These are phyloP conservation scores for Porites evermanni DNA, from an alignment of 92 coral and sea anemone species.

Conservation along the genomic window DNA sequence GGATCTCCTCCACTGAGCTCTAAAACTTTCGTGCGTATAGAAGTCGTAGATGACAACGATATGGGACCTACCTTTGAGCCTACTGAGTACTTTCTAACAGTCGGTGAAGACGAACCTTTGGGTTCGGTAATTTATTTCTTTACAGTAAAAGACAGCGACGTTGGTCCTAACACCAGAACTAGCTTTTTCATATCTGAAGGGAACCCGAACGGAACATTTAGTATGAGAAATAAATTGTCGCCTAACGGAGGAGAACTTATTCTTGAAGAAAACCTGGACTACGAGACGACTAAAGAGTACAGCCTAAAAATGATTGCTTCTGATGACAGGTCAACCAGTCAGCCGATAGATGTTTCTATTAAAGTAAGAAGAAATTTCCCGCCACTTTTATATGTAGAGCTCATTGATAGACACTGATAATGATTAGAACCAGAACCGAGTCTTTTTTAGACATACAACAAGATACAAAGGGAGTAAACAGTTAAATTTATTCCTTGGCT, in stretches of 20 bases:
- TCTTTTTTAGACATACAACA: too few relatives aligned
- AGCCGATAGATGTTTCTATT: constrained; percentile 47
- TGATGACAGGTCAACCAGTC: constrained; percentile 54
- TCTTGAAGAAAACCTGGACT: constrained; percentile 68
- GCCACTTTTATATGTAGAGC: too few relatives aligned
- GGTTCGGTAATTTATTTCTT: constrained; percentile 26
- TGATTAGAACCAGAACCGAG: too few relatives aligned
- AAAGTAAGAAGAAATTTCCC: constrained; percentile 43
- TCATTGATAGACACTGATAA: too few relatives aligned
- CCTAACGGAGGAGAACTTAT: constrained; percentile 58
- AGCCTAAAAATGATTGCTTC: constrained; percentile 62
- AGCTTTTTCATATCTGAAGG: constrained; percentile 81
- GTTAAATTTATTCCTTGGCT: too few relatives aligned
- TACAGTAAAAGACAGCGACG: constrained; percentile 73
- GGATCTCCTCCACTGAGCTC: constrained; percentile 47
- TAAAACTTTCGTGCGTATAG: constrained; percentile 45
- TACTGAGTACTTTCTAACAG: constrained; percentile 54
- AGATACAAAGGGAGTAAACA: too few relatives aligned
- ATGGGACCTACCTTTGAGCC: constrained; percentile 65
- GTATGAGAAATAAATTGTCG: constrained; percentile 48
- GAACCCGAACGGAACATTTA: constrained; percentile 63
- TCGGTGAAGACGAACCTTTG: constrained; percentile 73
- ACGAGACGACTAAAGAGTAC: constrained; percentile 65
- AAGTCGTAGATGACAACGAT: constrained; percentile 80
- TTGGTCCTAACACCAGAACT: constrained; percentile 58